Conservation (phyloP, 1,140 invertebrate species). For the Brachionus calyciflorus region DNA sequence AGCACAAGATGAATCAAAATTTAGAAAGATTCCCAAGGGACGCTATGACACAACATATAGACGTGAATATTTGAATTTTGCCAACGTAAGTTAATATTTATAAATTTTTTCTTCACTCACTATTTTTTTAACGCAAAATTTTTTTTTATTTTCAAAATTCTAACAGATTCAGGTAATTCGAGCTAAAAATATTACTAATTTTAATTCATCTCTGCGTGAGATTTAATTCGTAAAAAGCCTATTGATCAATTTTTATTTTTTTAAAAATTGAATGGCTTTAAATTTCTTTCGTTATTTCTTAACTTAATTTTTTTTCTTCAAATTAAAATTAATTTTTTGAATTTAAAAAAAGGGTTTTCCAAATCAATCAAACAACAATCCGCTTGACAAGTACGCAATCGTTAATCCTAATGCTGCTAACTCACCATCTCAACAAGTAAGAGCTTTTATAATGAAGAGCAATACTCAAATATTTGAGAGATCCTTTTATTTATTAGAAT, state of each 20-base stretch:
- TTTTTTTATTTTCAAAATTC: neutral
- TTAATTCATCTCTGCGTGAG: no score
- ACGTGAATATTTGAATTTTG: constrained; percentile 41
- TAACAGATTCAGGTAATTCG: neutral
- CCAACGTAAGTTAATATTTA: constrained; percentile 5
- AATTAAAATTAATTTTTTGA: neutral
- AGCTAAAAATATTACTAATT: neutral
- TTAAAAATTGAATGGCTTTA: neutral
- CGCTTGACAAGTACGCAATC: constrained; percentile 24
- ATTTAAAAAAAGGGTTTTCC: constrained; percentile 18
- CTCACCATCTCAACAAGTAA: constrained; percentile 27
- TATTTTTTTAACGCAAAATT: neutral
- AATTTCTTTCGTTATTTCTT: no score
- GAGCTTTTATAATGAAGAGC: no score
- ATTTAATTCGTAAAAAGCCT: no score
- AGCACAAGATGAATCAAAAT: constrained; percentile 19
- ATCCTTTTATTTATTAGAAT: no score
- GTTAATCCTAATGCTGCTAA: constrained; percentile 15
- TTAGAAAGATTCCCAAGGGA: neutral
- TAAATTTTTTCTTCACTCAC: neutral
- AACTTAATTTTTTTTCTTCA: neutral
- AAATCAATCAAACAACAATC: neutral
- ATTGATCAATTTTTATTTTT: neutral
- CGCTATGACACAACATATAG: constrained; percentile 45
- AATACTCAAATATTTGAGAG: no score